Evolutionary conservation across 2,113 vertebrate genomes (phyloP), one percentile per base, ranked within the genome.

Genomic region (Sialia sialis): DNA sequence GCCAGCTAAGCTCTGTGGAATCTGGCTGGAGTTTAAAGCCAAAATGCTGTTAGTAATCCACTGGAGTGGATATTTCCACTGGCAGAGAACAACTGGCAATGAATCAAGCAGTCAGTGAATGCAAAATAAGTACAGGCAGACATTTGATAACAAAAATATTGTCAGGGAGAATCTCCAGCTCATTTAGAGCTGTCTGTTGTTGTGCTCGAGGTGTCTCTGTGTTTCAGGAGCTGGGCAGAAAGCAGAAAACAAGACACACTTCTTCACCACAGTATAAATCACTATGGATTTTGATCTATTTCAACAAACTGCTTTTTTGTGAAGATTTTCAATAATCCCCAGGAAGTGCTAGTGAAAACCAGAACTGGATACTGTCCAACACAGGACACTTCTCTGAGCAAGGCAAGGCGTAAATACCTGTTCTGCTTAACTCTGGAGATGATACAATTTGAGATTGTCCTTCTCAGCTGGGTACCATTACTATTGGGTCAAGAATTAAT

Each of bases 81-180:
- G 87, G 84, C 95, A 87, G 66, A 78, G 44, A 68, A 82, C 12
- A 0, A 1, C 48, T 87, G 93, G 84, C 94, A 89, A 62, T 59
- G 87, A 90, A 87, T 86, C 91, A 95, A 80, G 48, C 29, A 87
- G 70, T 58, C 84, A 80, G 63, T 66, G 84, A 76, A 82, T 70
- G 84, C 91, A 85, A 94, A 95, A 89, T 69, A 87, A 90, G 46
- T 29, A 49, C 51, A 91, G 27, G 15, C 89, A 94, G 75, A 32
- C 6, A 8, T 88, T 63, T 96, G 95, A 74, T 82, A 91, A 85
- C 48, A 87, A 83, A 95, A 95, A 76, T 74, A 93, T 80, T 94
- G 89, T 92, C 87, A 87, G 72, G 67, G 66, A 82, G 86, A 67
- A 55, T 74, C 67, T 91, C 51, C 13, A 7, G 78, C 55, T 91